Conservation (phyloP, 2,113 vertebrate species). For the Podarcis cretensis region DNA sequence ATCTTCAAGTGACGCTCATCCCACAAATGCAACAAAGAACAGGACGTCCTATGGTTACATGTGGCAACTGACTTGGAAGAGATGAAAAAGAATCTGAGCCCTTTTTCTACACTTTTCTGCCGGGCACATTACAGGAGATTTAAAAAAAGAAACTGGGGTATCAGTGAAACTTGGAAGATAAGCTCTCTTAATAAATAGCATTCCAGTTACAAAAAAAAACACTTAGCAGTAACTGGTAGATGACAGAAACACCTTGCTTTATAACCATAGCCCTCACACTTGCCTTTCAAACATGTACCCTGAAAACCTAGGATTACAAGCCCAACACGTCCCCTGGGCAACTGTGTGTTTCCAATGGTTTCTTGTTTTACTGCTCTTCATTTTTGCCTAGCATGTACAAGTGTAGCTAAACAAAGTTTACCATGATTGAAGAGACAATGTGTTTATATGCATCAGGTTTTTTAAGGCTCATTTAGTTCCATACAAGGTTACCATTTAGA, state of each 20-base stretch:
- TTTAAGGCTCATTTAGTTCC: slow-evolving; percentile 1
- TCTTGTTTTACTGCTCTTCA: background rate
- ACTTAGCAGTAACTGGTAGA: background rate
- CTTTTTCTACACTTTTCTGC: background rate
- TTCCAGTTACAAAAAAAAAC: background rate
- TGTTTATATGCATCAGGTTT: too few relatives aligned
- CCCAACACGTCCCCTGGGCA: background rate
- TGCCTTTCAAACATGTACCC: background rate
- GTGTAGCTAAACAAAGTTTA: background rate
- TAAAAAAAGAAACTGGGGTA: background rate
- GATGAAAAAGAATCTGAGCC: background rate
- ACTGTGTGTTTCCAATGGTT: background rate
- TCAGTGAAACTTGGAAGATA: too few relatives aligned
- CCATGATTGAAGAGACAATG: background rate
- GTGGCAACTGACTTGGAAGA: background rate
- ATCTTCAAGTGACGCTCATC: background rate
- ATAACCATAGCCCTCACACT: background rate
- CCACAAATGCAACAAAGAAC: background rate
- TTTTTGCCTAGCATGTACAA: background rate
- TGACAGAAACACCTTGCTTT: background rate
- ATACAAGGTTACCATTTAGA: background rate
- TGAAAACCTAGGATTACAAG: background rate
- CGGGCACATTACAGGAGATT: background rate
- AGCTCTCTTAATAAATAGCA: background rate
- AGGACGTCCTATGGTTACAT: background rate